Percentiles rank a stretch among this genome's conserved stretches.
phyloP scores from a whole-genome alignment of 1,140 invertebrate genomes.

The Atta texana region DNA sequence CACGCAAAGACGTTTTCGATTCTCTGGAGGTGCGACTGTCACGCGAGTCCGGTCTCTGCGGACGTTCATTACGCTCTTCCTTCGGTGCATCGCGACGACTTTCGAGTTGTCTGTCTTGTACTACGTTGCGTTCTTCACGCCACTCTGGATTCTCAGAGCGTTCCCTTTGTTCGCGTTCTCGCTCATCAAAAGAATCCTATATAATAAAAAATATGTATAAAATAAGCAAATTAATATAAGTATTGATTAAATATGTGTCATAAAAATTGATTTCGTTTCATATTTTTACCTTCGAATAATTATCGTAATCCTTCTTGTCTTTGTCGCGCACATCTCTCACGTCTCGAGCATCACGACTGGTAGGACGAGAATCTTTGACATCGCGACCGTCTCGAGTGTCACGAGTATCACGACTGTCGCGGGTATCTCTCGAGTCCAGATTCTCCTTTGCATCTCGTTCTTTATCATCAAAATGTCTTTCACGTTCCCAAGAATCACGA shows the following conservation, averaged over 20 bases:
- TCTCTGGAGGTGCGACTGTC: conserved; percentile 87
- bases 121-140: conserved; percentile 78
- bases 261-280: background rate
- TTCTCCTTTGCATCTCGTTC: conserved; percentile 71
- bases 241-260: background rate
- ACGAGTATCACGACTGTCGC: conserved; percentile 65
- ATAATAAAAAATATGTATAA: conserved; percentile 31
- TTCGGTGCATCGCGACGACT: conserved; percentile 70
- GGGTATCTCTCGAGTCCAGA: conserved; percentile 65
- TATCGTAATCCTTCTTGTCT: conserved; percentile 84
- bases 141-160: conserved; percentile 77
- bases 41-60: conserved; percentile 88
- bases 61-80: conserved; percentile 83
- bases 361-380: conserved; percentile 74
- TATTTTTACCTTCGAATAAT: conserved; percentile 80
- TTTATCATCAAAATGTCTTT: conserved; percentile 83
- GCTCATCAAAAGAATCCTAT: conserved; percentile 86
- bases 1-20: conserved; percentile 86
- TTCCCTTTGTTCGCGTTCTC: conserved; percentile 75
- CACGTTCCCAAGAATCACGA: conserved; percentile 82
- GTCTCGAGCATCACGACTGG: conserved; percentile 73
- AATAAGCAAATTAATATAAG: background rate
- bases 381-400: conserved; percentile 75
- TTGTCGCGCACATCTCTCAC: conserved; percentile 77
- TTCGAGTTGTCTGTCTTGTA: conserved; percentile 71